These are phyloP conservation scores for Apodemus speciosus DNA, from an alignment of 2,113 vertebrate genomes.

Conservation along the genomic window DNA sequence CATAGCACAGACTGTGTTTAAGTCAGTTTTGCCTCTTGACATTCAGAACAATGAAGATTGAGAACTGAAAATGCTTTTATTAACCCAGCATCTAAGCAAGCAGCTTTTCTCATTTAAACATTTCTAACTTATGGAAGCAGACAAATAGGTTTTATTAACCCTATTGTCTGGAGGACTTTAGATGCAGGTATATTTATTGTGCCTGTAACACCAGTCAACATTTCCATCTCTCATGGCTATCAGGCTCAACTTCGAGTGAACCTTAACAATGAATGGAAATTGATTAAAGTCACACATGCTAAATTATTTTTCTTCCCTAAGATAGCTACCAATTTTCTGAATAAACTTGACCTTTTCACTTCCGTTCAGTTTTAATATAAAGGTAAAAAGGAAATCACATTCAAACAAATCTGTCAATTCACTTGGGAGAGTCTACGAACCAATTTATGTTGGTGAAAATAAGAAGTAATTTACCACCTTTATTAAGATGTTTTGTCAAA, in stretches of 20 bases:
- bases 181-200: conserved; percentile 64
- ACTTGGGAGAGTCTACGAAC: conserved; percentile 50
- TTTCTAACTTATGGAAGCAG: conserved; percentile 52
- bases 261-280: conserved; percentile 75
- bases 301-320: conserved; percentile 61
- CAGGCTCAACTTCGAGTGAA: conserved; percentile 69
- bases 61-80: conserved; percentile 60
- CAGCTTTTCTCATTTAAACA: conserved; percentile 62
- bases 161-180: conserved; percentile 57
- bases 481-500: conserved; percentile 69
- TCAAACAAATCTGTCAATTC: conserved; percentile 56
- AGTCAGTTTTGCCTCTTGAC: conserved; percentile 48
- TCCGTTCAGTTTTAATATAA: conserved; percentile 63
- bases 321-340: conserved; percentile 71
- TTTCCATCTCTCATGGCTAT: conserved; percentile 57
- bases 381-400: conserved; percentile 54
- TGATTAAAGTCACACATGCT: conserved; percentile 72
- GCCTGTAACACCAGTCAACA: conserved; percentile 46
- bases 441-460: conserved; percentile 55
- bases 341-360: conserved; percentile 73
- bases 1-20: not conserved
- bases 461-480: conserved; percentile 48
- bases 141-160: conserved; percentile 67
- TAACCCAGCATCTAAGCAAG: conserved; percentile 50
- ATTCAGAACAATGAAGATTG: conserved; percentile 59